Evolutionary conservation across 92 coral and sea anemone species (phyloP), one percentile per base, ranked within the genome.

Genomic region (Palythoa grandis): DNA sequence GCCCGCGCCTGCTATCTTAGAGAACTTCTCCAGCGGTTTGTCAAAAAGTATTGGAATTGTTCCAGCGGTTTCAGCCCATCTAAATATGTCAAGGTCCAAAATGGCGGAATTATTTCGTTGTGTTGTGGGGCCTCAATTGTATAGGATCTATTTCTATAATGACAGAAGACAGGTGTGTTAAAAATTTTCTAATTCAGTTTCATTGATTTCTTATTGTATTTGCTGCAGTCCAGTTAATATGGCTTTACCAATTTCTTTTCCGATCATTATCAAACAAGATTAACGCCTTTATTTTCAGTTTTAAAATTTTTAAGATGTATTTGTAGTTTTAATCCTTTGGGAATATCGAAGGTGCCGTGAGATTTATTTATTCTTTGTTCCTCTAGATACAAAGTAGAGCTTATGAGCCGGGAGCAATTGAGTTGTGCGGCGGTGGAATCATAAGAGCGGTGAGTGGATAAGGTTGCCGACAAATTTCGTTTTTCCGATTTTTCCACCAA

Each of bases 21-120:
- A 12, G 15, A 7, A 37, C 13, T n/a, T 35, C 19, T 61, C 72
- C 83, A 78, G 83, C 72, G 70, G 83, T 37, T 29, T 77, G 24
- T 63, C 23, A 6, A n/a, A 40, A 67, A 13, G 11, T 24, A 43
- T 43, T 29, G 35, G 35, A 29, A 54, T n/a, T 63, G 23, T 63
- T 17, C 74, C 85, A 65, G 85, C 74, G 85, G 85, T 80, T 80
- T 22, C 43, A 65, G 22, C 85, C 85, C 74, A 80, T 80, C 60
- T 25, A 66, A 78, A 66, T 15, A 67, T 80, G 74, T 11, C 58
- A 24, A 63, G 40, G 13, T 66, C 74, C 79, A 91, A 88, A 70
- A 92, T 92, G 98, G 93, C 91, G 89, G 98, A 94, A 39, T 52
- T 94, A 0, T 89, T 90, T 65, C 92, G 94, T 58, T 94, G 98